phyloP scores from a whole-genome alignment of 2,113 vertebrate genomes.

The Perca schrenkii region DNA sequence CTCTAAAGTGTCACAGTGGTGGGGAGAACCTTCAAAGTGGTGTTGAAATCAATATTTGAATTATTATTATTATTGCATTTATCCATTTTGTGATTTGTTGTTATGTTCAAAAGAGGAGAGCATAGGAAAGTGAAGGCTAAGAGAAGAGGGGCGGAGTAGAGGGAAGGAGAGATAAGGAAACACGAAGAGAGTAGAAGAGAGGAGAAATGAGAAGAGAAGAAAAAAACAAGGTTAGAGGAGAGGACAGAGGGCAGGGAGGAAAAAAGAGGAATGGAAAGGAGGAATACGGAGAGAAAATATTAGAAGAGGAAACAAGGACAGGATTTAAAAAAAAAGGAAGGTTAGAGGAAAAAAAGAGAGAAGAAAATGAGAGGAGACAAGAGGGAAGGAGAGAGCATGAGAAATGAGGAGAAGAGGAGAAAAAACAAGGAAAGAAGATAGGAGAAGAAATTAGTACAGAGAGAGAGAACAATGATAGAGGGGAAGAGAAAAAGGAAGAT shows the following conservation, averaged over 20 bases:
- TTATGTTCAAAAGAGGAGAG: not conserved
- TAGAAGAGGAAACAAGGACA: not conserved
- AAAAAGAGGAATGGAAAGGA: not conserved
- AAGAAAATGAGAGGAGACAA: not conserved
- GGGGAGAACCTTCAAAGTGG: not conserved
- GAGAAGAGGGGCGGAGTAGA: not conserved
- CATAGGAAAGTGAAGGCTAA: not conserved
- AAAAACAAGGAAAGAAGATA: not conserved
- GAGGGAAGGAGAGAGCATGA: not conserved
- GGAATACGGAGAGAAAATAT: not conserved
- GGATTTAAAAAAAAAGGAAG: no score
- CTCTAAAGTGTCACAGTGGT: not conserved
- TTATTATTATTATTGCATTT: not conserved
- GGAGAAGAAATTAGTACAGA: not conserved
- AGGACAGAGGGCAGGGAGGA: not conserved
- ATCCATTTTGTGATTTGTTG: not conserved
- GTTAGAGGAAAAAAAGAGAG: not conserved
- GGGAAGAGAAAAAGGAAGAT: no score
- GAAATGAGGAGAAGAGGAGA: no score
- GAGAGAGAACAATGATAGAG: not conserved
- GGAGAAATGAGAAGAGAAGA: not conserved
- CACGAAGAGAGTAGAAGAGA: not conserved
- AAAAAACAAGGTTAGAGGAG: not conserved
- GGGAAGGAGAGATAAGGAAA: not conserved
- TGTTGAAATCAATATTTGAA: conserved; percentile 7